Percentiles rank a stretch among this genome's conserved stretches.
phyloP scores from a whole-genome alignment of 1,140 invertebrate genomes.

The Lepidurus couesii region DNA sequence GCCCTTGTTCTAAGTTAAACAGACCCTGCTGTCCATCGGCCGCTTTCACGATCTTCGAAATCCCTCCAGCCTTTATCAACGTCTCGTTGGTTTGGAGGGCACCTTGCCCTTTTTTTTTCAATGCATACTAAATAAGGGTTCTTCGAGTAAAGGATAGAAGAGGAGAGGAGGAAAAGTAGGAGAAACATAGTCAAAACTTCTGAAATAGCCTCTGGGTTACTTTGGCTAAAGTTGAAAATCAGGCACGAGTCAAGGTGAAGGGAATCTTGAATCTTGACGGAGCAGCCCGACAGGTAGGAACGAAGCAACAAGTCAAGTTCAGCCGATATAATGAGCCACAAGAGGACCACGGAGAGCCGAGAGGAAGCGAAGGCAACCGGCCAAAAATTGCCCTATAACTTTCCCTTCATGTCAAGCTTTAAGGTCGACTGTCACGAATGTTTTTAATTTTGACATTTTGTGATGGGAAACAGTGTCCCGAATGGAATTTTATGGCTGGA shows the following conservation, averaged over 20 bases:
- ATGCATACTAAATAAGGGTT: slow-evolving; percentile 15
- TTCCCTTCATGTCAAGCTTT: no score
- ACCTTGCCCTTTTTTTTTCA: neutral
- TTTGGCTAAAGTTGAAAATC: neutral
- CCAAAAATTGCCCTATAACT: no score
- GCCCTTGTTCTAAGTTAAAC: slow-evolving; percentile 7
- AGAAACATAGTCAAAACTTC: neutral
- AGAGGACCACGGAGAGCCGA: neutral
- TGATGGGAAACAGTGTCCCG: no score
- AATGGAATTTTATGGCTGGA: no score
- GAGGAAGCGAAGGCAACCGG: no score
- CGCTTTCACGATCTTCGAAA: neutral
- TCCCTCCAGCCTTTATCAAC: neutral
- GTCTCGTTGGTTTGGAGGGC: slow-evolving; percentile 4
- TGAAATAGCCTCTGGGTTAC: slow-evolving; percentile 1
- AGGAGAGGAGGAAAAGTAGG: neutral
- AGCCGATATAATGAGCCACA: neutral
- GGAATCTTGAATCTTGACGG: neutral
- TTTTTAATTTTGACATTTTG: no score
- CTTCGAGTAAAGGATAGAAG: neutral
- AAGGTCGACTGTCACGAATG: no score
- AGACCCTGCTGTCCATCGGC: neutral
- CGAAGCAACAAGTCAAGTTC: neutral
- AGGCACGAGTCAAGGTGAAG: slow-evolving; percentile 5
- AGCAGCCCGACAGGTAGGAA: neutral